Evolutionary conservation across 1,140 invertebrate species (phyloP).

Genomic region (Coelopa frigida): DNA sequence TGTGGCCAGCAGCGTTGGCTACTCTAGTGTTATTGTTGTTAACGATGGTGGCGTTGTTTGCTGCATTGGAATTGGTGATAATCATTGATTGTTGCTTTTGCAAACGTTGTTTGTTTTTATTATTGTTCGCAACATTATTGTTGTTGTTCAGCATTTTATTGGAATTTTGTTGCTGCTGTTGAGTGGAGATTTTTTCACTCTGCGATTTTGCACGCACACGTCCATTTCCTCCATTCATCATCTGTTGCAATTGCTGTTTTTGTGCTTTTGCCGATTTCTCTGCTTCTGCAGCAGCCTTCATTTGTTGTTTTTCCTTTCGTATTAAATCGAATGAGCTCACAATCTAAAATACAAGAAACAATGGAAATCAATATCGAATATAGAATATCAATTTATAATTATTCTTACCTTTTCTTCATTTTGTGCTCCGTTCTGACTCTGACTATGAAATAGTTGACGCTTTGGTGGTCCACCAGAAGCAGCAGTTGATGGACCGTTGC

Average conservation of each 20-base stretch:
- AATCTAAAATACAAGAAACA: conserved; percentile 20
- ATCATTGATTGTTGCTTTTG: conserved; percentile 13
- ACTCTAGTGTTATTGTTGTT: conserved; percentile 6
- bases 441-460: conserved; percentile 40
- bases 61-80: conserved; percentile 8
- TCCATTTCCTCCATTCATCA: conserved; percentile 8
- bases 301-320: conserved; percentile 37
- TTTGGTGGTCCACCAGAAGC: conserved; percentile 13
- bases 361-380: background rate
- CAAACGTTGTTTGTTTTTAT: conserved; percentile 10
- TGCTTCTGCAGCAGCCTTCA: conserved; percentile 7
- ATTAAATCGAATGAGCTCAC: conserved; percentile 42
- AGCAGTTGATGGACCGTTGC: conserved; percentile 17
- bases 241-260: conserved; percentile 8
- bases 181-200: conserved; percentile 28
- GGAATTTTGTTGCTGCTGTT: conserved; percentile 21
- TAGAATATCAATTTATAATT: background rate
- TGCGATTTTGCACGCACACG: conserved; percentile 28
- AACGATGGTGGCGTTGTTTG: background rate
- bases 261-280: conserved; percentile 24
- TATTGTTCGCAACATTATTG: conserved; percentile 5
- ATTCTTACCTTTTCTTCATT: conserved; percentile 12
- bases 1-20: background rate
- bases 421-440: conserved; percentile 22
- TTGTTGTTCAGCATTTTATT: conserved; percentile 10